phyloP scores from a whole-genome alignment of 2,888 invertebrate species.

The Noctua comes region DNA sequence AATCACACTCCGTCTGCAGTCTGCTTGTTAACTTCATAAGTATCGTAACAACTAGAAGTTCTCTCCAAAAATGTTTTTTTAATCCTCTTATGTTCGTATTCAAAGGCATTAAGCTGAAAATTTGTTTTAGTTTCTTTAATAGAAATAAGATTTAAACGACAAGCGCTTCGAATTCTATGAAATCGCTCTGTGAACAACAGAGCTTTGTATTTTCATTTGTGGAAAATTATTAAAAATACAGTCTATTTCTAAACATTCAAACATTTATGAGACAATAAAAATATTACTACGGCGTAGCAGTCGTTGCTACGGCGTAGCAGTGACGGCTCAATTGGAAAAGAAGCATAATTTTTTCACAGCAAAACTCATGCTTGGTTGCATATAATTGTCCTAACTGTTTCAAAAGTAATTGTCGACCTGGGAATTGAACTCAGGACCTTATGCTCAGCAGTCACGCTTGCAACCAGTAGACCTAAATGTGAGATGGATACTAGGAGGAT shows the following conservation, averaged over 20 bases:
- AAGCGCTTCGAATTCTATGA: not conserved
- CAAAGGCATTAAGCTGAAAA: slow-evolving; percentile 20
- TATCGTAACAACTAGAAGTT: slow-evolving; percentile 38
- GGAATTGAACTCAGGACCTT: too few relatives aligned
- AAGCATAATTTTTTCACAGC: not conserved
- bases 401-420: too few relatives aligned
- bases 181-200: slow-evolving; percentile 2
- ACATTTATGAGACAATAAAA: not conserved
- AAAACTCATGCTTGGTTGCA: too few relatives aligned
- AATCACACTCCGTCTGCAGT: slow-evolving; percentile 40
- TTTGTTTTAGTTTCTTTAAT: slow-evolving; percentile 5
- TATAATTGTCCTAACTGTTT: too few relatives aligned
- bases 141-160: slow-evolving; percentile 12
- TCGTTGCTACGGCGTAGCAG: slow-evolving; percentile 1
- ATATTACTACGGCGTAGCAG: slow-evolving; percentile 5
- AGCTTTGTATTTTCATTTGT: not conserved
- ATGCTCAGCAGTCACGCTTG: too few relatives aligned
- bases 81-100: slow-evolving; percentile 32
- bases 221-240: not conserved
- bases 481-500: too few relatives aligned
- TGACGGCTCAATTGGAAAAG: not conserved
- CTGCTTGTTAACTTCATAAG: slow-evolving; percentile 54
- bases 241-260: not conserved
- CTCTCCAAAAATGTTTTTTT: slow-evolving; percentile 10
- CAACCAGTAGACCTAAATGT: too few relatives aligned